Percentiles rank a stretch among this genome's conserved stretches.
phyloP scores from a whole-genome alignment of 1,140 invertebrate species.

The Drosophila mauritiana region DNA sequence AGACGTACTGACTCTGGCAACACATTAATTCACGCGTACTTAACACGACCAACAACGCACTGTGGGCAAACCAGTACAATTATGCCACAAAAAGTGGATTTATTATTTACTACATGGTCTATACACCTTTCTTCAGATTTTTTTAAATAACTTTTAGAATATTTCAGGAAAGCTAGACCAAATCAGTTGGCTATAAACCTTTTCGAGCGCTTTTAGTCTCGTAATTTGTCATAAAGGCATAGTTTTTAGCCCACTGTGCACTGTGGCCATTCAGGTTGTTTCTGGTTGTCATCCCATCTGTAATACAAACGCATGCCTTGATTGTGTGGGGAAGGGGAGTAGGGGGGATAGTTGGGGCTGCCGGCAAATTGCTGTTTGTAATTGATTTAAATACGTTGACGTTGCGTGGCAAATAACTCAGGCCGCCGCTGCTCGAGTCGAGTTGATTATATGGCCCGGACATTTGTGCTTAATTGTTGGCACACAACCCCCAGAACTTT shows the following conservation, averaged over 20 bases:
- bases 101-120: background rate
- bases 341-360: background rate
- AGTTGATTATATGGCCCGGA: slow-evolving; percentile 65
- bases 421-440: slow-evolving; percentile 17
- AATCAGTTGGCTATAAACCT: no score
- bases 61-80: background rate
- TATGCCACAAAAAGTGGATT: background rate
- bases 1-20: slow-evolving; percentile 76
- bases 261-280: slow-evolving; percentile 23
- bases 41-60: slow-evolving; percentile 61
- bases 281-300: slow-evolving; percentile 75
- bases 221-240: background rate
- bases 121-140: no score
- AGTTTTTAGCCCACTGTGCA: background rate
- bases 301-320: slow-evolving; percentile 81
- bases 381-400: slow-evolving; percentile 83
- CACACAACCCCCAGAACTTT: slow-evolving; percentile 54
- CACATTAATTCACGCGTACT: slow-evolving; percentile 82
- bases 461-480: slow-evolving; percentile 67
- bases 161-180: no score
- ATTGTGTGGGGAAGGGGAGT: slow-evolving; percentile 27
- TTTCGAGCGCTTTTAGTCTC: no score
- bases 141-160: no score
- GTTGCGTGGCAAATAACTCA: slow-evolving; percentile 78
- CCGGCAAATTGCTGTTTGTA: slow-evolving; percentile 78